These are phyloP conservation scores for Pemphredon lugubris DNA, from an alignment of 2,888 invertebrate genomes.

Conservation along the genomic window DNA sequence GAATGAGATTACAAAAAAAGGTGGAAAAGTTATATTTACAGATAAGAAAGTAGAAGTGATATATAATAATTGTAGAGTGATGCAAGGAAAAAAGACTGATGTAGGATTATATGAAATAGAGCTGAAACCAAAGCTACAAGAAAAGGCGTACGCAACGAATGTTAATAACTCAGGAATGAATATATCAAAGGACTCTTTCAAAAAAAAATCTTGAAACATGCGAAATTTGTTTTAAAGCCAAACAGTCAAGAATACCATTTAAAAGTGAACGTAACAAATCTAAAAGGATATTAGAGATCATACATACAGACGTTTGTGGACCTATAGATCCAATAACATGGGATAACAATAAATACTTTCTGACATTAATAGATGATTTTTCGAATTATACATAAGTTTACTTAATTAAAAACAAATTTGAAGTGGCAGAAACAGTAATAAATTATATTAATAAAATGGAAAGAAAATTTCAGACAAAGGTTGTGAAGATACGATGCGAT, in stretches of 20 bases:
- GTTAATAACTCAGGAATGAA: not conserved
- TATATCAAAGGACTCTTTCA: slow-evolving; percentile 4
- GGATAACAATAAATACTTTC: slow-evolving; percentile 34
- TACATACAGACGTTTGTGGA: slow-evolving; percentile 63
- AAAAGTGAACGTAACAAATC: slow-evolving; percentile 37
- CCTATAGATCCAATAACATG: slow-evolving; percentile 58
- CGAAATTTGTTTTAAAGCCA: slow-evolving; percentile 50
- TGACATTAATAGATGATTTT: slow-evolving; percentile 27
- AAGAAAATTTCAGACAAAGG: slow-evolving; percentile 4
- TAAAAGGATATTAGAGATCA: slow-evolving; percentile 43
- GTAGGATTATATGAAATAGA: slow-evolving; percentile 8
- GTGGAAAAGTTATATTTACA: slow-evolving; percentile 12
- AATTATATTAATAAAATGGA: slow-evolving; percentile 15
- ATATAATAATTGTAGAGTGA: not conserved
- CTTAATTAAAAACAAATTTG: slow-evolving; percentile 17
- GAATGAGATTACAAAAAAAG: slow-evolving; percentile 8
- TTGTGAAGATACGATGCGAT: slow-evolving; percentile 20
- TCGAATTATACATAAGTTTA: slow-evolving; percentile 9
- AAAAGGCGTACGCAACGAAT: not conserved
- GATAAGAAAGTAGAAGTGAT: not conserved
- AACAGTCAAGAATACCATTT: slow-evolving; percentile 38
- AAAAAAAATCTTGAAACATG: slow-evolving; percentile 12
- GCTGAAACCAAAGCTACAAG: not conserved
- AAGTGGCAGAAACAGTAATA: slow-evolving; percentile 17
- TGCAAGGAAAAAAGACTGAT: not conserved